Evolutionary conservation across 2,888 invertebrate genomes (phyloP), one percentile per base, ranked within the genome.

Genomic region (Zygothrica quintamaculata): DNA sequence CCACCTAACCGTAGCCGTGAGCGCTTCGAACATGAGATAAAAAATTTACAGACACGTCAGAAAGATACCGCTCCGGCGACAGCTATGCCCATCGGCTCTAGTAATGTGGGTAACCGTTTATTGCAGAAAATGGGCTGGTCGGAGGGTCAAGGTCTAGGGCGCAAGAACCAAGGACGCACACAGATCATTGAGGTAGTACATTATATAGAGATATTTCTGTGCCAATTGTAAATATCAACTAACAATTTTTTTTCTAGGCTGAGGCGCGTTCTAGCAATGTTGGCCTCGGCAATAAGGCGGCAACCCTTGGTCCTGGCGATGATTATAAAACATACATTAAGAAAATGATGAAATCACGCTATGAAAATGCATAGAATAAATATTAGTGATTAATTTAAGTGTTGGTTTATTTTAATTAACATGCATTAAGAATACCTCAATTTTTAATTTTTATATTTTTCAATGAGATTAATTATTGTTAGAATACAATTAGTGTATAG

Each of bases 81-180:
- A 0, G 82, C 88, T 8, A 65, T 88, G 82, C 91, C 91, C 5
- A 93, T 98, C 85, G 93, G 96, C 77, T 94, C 96, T 0, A 97
- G 96, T 76, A 98, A 98, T 81, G 96, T 99, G 60, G 99, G 99
- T 5, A 99, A 96, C 89, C 96, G 97, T 88, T 93, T 99, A 90
- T 91, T 99, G 69, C 98, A 99, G 91, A 98, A 98, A 92, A 99
- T 99, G 99, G 99, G 99, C 3, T 99, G 99, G 99, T 96, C 96
- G 4, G 98, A 98, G 89, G 99, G 99, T 0, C 95, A 97, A 92
- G 99, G 99, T 0, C 92, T 99, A 15, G 99, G 99, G 0, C 96
- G 96, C 89, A 93, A 94, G 51, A 97, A 97, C 89, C 99, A 99
- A 91, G 99, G 98, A 9, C 93, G 97, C 81, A 96, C 97, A 16